Evolutionary conservation across 2,797 vertebrate species (phyloP).

Genomic region (Chaenodraco wilsoni): DNA sequence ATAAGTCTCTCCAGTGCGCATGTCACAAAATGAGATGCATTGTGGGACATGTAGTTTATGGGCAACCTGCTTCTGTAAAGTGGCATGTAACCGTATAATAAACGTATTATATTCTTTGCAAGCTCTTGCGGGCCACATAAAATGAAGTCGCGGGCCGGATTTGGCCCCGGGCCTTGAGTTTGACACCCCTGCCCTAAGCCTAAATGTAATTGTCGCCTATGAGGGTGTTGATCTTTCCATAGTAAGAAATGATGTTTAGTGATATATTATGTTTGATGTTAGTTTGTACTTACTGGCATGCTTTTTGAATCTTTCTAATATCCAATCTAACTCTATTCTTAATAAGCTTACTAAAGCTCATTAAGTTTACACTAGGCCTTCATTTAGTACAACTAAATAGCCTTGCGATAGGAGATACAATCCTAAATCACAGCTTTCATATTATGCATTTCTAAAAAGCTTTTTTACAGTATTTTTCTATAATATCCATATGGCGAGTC

Average conservation of each 20-base stretch:
- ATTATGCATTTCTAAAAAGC: not conserved
- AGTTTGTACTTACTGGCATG: not conserved
- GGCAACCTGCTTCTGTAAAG: no score
- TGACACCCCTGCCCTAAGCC: no score
- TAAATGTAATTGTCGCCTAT: not conserved
- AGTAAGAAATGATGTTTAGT: not conserved
- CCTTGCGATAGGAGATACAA: constrained; percentile 14
- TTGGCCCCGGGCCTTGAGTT: no score
- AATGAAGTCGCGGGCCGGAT: no score
- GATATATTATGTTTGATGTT: not conserved
- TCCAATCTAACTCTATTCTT: no score
- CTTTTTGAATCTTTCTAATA: not conserved
- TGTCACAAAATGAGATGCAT: no score
- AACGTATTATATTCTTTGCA: no score
- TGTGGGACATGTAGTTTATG: no score
- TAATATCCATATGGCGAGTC: not conserved
- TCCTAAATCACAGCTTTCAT: not conserved
- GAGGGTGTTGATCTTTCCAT: not conserved
- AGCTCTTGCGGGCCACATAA: no score
- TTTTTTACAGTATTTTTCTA: not conserved
- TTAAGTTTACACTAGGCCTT: not conserved
- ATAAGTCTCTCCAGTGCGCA: no score
- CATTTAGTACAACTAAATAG: not conserved
- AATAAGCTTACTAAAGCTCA: not conserved
- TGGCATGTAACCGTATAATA: no score